phyloP scores from a whole-genome alignment of 2,113 vertebrate species.

The Protomyctophum bolini region DNA sequence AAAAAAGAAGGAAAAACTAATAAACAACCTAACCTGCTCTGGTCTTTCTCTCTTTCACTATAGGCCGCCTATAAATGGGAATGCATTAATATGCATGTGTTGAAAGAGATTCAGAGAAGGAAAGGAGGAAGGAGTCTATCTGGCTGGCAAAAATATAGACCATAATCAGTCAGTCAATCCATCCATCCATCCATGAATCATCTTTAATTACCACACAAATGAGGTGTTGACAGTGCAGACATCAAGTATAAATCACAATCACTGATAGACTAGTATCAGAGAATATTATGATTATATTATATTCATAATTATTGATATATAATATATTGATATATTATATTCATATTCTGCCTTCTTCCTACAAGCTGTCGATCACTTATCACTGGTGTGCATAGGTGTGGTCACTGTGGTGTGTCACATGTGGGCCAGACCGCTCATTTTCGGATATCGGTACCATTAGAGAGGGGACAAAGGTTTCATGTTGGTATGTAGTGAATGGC shows the following conservation, averaged over 20 bases:
- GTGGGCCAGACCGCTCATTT: too few species aligned
- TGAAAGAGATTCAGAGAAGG: slow-evolving; percentile 44
- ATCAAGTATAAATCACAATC: slow-evolving; percentile 37
- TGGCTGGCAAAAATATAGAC: slow-evolving; percentile 1
- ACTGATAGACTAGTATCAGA: slow-evolving; percentile 21
- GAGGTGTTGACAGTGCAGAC: neutral
- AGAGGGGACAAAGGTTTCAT: too few species aligned
- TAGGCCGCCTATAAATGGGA: slow-evolving; percentile 29
- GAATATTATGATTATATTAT: too few species aligned
- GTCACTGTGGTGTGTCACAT: neutral
- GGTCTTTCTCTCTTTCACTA: slow-evolving; percentile 30
- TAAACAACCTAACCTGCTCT: neutral
- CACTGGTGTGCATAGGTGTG: neutral
- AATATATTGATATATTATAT: too few species aligned
- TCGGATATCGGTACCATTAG: too few species aligned
- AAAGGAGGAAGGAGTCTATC: slow-evolving; percentile 26
- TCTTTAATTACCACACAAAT: too few species aligned
- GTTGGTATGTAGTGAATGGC: too few species aligned
- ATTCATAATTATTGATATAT: too few species aligned
- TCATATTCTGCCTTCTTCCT: slow-evolving; percentile 5
- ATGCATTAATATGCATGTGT: slow-evolving; percentile 41
- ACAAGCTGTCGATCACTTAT: slow-evolving; percentile 11
- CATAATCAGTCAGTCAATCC: slow-evolving; percentile 1
- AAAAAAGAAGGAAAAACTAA: too few species aligned
- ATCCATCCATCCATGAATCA: too few species aligned